These are phyloP conservation scores for Poecile atricapillus DNA, from an alignment of 2,113 vertebrate species.

Conservation along the genomic window DNA sequence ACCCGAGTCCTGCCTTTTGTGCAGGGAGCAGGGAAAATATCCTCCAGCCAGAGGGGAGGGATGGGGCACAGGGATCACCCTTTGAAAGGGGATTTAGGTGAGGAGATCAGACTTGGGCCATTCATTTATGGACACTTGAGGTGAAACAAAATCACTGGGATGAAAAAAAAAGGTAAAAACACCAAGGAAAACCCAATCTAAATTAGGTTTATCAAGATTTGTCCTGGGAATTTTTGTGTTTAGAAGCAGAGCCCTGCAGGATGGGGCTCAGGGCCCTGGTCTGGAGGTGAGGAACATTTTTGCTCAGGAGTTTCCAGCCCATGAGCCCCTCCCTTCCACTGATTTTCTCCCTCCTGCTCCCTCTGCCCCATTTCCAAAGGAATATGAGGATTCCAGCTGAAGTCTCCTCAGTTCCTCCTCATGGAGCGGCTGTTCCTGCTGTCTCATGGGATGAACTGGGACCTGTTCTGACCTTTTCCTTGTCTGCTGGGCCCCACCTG, in stretches of 20 bases:
- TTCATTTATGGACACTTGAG: background rate
- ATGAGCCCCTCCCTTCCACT: background rate
- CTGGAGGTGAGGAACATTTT: background rate
- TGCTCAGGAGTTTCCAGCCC: background rate
- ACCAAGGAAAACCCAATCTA: background rate
- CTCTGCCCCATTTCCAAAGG: background rate
- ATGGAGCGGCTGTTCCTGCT: background rate
- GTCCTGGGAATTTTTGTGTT: background rate
- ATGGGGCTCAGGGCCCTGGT: background rate
- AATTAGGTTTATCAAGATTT: background rate
- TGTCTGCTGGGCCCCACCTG: background rate
- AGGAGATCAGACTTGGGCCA: background rate
- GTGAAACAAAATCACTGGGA: background rate
- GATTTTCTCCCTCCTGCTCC: background rate
- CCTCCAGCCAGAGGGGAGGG: background rate
- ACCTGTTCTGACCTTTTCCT: background rate
- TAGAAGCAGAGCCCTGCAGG: background rate
- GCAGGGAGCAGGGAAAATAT: background rate
- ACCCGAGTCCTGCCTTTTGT: background rate
- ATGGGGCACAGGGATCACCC: background rate
- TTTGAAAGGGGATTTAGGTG: background rate
- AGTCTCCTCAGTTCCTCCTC: background rate
- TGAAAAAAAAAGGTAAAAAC: fast-evolving
- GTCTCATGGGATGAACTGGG: background rate
- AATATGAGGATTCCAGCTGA: background rate